Evolutionary conservation across 2,797 vertebrate genomes (phyloP).

Genomic region (Pantherophis alleghaniensis): DNA sequence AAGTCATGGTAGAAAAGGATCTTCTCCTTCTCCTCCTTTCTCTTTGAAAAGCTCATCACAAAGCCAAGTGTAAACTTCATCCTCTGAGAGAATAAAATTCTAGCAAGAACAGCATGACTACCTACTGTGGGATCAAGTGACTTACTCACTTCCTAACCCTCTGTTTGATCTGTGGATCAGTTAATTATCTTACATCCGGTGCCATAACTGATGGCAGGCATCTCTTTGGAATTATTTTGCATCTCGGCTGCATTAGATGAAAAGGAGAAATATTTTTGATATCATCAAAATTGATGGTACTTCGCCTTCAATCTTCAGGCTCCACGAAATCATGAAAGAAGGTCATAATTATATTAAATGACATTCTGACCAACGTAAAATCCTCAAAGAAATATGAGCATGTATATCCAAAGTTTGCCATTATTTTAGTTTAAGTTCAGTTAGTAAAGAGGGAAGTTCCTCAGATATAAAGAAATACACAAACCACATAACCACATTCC

Average conservation of each 20-base stretch:
- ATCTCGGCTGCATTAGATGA: not conserved
- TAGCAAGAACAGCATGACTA: not conserved
- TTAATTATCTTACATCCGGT: not conserved
- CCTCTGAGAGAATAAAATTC: not conserved
- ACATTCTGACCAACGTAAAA: not conserved
- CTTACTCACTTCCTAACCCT: not conserved
- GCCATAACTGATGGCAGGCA: not conserved
- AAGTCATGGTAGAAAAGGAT: not conserved
- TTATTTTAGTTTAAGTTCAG: conserved; percentile 1
- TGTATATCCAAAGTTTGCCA: not conserved
- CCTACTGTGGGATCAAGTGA: not conserved
- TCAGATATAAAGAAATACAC: conserved; percentile 26
- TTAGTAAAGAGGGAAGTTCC: conserved; percentile 9
- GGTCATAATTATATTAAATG: not conserved
- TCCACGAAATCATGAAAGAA: no score
- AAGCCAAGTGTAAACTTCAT: not conserved
- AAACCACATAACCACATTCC: conserved; percentile 2
- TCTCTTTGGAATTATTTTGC: not conserved
- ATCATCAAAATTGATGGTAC: not conserved
- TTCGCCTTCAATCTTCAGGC: not conserved
- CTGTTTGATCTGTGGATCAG: not conserved
- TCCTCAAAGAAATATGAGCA: conserved; percentile 11
- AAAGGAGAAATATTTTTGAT: not conserved
- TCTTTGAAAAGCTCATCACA: not conserved
- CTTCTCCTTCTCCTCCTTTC: not conserved